Evolutionary conservation across 2,113 vertebrate species (phyloP).

Genomic region (Mesocricetus auratus): DNA sequence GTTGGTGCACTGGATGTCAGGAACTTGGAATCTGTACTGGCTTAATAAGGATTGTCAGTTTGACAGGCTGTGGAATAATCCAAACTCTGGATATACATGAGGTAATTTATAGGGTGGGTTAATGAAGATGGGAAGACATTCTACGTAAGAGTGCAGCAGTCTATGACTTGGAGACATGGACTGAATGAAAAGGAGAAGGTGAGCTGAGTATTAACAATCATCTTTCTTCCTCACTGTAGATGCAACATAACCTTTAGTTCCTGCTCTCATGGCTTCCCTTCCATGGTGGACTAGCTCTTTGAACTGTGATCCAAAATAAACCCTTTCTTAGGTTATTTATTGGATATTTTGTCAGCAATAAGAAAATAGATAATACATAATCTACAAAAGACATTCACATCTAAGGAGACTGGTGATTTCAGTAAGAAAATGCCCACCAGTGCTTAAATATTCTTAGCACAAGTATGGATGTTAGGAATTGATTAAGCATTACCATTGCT

Average conservation of each 20-base stretch:
- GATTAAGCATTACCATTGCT: background rate
- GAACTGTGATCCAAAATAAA: too few species aligned
- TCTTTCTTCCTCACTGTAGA: background rate
- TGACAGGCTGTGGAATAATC: background rate
- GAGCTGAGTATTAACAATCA: background rate
- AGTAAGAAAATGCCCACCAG: background rate
- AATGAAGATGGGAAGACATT: background rate
- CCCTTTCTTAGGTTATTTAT: background rate
- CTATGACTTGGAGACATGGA: background rate
- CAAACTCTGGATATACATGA: background rate
- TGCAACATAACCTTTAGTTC: rapidly evolving
- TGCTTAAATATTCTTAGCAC: background rate
- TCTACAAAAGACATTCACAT: background rate
- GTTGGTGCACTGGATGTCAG: background rate
- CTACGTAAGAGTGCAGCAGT: background rate
- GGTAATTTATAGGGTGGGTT: background rate
- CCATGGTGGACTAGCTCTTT: background rate
- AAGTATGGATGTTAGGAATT: background rate
- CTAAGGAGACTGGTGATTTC: background rate
- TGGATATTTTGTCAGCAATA: background rate
- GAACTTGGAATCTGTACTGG: background rate
- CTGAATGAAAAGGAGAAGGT: too few species aligned
- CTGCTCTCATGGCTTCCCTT: too few species aligned
- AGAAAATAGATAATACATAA: background rate
- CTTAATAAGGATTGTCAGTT: background rate